Evolutionary conservation across 1,140 invertebrate species (phyloP).

Genomic region (Orussus abietinus): DNA sequence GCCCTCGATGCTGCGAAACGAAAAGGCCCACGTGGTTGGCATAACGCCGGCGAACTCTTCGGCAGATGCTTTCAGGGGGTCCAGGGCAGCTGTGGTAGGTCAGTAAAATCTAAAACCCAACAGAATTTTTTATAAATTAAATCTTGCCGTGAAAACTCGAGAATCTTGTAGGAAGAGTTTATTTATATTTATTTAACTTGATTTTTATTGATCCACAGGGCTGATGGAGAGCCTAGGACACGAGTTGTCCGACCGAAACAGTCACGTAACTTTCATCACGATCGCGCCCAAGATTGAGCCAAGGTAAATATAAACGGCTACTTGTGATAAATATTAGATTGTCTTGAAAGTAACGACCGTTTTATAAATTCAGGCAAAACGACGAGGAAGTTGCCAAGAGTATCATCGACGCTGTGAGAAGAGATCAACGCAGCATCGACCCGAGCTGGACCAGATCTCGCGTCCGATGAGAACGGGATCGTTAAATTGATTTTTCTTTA

Average conservation of each 20-base stretch:
- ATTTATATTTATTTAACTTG: conserved; percentile 11
- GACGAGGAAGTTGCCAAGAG: conserved; percentile 37
- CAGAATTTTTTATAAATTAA: conserved; percentile 4
- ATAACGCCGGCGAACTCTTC: conserved; percentile 37
- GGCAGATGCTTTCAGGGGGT: conserved; percentile 37
- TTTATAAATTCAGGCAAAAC: conserved; percentile 18
- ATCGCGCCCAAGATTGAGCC: conserved; percentile 33
- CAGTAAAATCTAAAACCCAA: conserved; percentile 8
- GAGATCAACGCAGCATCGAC: conserved; percentile 30
- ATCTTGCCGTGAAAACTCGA: conserved; percentile 1
- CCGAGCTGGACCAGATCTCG: conserved; percentile 24
- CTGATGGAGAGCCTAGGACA: conserved; percentile 40
- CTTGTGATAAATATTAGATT: background rate
- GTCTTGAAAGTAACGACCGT: conserved; percentile 7
- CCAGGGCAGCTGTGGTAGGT: conserved; percentile 41
- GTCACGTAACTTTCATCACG: conserved; percentile 37
- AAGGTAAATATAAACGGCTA: conserved; percentile 22
- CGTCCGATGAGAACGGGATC: no score
- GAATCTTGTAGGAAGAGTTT: background rate
- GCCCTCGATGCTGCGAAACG: conserved; percentile 35
- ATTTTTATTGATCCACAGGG: conserved; percentile 34
- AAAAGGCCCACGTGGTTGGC: conserved; percentile 37
- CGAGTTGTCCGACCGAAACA: conserved; percentile 26
- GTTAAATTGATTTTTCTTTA: no score
- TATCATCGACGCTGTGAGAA: conserved; percentile 37